Base-by-base conservation (phyloP, 1,140 invertebrate genomes). In the Holotrichia oblita region DNA sequence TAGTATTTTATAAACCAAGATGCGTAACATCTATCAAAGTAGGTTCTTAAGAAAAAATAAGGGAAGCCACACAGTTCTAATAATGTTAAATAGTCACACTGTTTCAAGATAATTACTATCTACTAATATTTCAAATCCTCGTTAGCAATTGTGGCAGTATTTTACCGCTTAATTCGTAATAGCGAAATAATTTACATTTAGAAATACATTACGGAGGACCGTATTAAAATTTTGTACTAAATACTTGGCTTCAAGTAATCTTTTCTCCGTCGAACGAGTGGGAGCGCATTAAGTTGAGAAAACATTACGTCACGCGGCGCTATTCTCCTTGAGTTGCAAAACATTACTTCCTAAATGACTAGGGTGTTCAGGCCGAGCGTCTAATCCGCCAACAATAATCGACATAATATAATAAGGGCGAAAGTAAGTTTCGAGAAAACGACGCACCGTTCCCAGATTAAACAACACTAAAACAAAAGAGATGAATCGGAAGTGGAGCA, bases 341-440 rank as follows among this genome's bases (percentile, higher is more conserved):
- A 64, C 61, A 64, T 64, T 64, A 64, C 61, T 64, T 64, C 61
- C 4, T 20, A 64, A 64, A 64, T 64, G 61, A 27, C 61, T 64
- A 20, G 0, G 61, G 61, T 6, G 61, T 20, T 64, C 17, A 20
- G 9, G 61, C 61, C 61, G n/a, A 27, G 22, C 61, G 61, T 64
- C 61, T 64, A 64, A 64, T 64, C 61, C 61, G 61, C 61, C 61
- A 64, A 64, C 61, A 64, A 64, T 64, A 64, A 64, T 64, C 61
- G 61, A 64, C 61, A 20, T 64, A 64, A 64, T 64, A 64, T 64
- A 64, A 64, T 20, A 64, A 64, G 61, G 61, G 61, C 61, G 22
- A 64, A 64, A 64, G 61, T 64, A 64, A 64, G 22, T 64, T 64
- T 64, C 61, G 61, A 64, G 61, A 64, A 64, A 64, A 64, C 61